Conservation (phyloP, 2,888 invertebrate genomes). For the Lasioglossum villosulum region DNA sequence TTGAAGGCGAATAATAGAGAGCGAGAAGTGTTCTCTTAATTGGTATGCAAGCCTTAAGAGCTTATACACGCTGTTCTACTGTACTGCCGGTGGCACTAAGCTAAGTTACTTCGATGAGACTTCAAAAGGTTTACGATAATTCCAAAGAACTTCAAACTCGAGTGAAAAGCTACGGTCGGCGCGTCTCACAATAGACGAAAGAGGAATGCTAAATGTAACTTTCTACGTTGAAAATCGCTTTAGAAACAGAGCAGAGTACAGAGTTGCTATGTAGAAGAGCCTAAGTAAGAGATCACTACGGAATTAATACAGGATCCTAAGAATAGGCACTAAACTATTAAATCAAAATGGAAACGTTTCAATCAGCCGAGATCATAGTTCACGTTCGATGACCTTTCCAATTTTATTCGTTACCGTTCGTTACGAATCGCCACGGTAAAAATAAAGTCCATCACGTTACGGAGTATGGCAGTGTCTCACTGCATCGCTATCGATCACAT, state of each 20-base stretch:
- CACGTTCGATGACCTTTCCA: not conserved
- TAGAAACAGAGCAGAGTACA: conserved; percentile 39
- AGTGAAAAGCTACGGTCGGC: conserved; percentile 28
- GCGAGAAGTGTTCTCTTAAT: conserved; percentile 68
- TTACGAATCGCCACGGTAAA: not conserved
- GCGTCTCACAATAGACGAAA: conserved; percentile 21
- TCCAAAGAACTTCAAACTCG: conserved; percentile 14
- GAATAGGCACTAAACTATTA: conserved; percentile 57
- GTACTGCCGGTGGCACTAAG: conserved; percentile 61
- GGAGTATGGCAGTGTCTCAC: not conserved
- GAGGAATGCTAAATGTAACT: conserved; percentile 42
- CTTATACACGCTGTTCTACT: conserved; percentile 66
- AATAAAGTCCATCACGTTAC: not conserved
- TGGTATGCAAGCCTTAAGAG: conserved; percentile 70
- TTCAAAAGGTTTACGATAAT: conserved; percentile 37
- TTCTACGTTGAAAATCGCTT: conserved; percentile 54
- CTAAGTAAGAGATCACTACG: conserved; percentile 61
- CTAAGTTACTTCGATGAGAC: conserved; percentile 62
- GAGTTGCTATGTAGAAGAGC: conserved; percentile 39
- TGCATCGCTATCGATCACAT: not conserved
- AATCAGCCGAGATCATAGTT: conserved; percentile 16
- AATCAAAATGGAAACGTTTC: conserved; percentile 31
- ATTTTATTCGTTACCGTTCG: not conserved
- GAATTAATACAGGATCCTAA: conserved; percentile 63
- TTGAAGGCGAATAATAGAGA: conserved; percentile 65